Percentiles rank a stretch among this genome's conserved stretches.
Evolutionary conservation across 2,888 invertebrate genomes (phyloP).

Genomic region (Xestia c-nigrum): DNA sequence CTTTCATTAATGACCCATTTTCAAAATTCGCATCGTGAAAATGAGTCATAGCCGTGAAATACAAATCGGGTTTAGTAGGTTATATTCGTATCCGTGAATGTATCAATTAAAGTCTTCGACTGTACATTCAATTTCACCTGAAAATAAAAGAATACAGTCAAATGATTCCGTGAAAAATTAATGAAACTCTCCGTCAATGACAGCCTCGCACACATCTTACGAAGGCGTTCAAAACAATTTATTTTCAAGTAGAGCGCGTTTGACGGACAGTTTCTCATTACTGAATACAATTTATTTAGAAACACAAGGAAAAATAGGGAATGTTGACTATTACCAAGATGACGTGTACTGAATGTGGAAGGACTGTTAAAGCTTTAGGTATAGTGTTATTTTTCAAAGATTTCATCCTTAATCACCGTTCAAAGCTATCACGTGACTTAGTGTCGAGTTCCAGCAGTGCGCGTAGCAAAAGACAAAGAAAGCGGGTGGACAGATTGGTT

Average conservation of each 20-base stretch:
- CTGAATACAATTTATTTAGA: slow-evolving; percentile 51
- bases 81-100: too few relatives aligned
- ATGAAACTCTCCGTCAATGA: neutral
- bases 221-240: slow-evolving; percentile 43
- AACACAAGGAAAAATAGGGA: slow-evolving; percentile 15
- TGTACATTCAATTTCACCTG: slow-evolving; percentile 5
- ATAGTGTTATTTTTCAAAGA: too few relatives aligned
- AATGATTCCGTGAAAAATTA: slow-evolving; percentile 41
- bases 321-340: slow-evolving; percentile 2
- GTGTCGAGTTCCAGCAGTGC: too few relatives aligned
- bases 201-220: neutral
- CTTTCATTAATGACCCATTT: too few relatives aligned
- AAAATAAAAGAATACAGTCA: slow-evolving; percentile 29
- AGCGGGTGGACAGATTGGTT: too few relatives aligned
- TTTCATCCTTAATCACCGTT: too few relatives aligned
- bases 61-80: too few relatives aligned
- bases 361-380: neutral
- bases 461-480: too few relatives aligned
- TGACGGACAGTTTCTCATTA: slow-evolving; percentile 54
- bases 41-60: too few relatives aligned
- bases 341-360: neutral
- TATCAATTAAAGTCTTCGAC: too few relatives aligned
- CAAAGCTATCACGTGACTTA: too few relatives aligned
- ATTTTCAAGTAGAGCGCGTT: slow-evolving; percentile 27
- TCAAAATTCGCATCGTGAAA: too few relatives aligned